phyloP scores from a whole-genome alignment of 2,113 vertebrate genomes.

The Budorcas taxicolor region DNA sequence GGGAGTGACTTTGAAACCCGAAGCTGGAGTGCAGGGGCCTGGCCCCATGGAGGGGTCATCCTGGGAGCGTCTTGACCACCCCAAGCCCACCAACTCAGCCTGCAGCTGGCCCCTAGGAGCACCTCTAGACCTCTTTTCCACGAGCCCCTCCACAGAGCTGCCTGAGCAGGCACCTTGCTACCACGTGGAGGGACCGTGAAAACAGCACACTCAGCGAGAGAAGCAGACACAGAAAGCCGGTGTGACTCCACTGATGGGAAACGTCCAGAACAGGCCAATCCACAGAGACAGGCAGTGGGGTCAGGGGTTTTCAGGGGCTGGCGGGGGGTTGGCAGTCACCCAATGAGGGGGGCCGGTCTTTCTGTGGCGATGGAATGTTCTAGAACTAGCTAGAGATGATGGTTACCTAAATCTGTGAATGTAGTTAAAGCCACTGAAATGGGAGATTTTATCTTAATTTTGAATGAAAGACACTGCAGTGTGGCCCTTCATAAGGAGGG shows the following conservation, averaged over 20 bases:
- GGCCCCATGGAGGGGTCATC: no score
- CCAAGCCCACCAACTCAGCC: background rate
- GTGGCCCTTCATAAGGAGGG: background rate
- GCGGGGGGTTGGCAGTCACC: background rate
- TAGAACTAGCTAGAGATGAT: background rate
- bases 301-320: accelerated
- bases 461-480: background rate
- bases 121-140: background rate
- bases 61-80: background rate
- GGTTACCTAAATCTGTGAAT: background rate
- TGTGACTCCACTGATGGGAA: accelerated
- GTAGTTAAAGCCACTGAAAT: background rate
- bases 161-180: background rate
- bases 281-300: background rate
- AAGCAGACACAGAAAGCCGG: background rate
- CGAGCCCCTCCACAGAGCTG: background rate
- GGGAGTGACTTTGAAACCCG: background rate
- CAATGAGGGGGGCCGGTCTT: accelerated
- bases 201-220: accelerated
- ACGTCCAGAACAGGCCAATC: accelerated
- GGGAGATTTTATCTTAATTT: background rate
- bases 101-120: background rate
- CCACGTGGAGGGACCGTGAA: accelerated
- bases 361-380: background rate
- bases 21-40: background rate